Conservation (phyloP, 2,113 vertebrate genomes). For the Pelusios castaneus region DNA sequence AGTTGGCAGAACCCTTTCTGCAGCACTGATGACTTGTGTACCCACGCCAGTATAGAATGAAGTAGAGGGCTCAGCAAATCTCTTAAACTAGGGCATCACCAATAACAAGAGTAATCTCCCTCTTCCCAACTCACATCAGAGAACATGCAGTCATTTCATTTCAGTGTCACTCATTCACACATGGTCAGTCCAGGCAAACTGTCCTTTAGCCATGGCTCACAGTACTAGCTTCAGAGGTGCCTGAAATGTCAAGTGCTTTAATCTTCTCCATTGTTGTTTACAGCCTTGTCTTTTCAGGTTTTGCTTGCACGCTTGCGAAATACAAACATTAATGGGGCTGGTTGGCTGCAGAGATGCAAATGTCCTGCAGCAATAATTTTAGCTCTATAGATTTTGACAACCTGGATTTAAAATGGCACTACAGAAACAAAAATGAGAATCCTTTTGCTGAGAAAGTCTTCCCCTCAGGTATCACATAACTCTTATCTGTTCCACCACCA, state of each 20-base stretch:
- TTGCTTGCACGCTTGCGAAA: background rate
- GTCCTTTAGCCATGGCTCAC: background rate
- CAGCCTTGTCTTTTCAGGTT: background rate
- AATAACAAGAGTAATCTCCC: background rate
- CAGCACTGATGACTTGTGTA: background rate
- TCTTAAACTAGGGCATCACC: background rate
- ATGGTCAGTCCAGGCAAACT: background rate
- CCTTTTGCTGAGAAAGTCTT: slow-evolving; percentile 24
- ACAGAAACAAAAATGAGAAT: background rate
- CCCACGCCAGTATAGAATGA: no score
- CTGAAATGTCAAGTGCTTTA: background rate
- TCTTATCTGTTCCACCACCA: background rate
- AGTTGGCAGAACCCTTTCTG: background rate
- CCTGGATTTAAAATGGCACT: background rate
- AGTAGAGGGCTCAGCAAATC: background rate
- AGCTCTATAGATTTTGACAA: background rate
- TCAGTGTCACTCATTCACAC: background rate
- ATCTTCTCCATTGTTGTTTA: background rate
- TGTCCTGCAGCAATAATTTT: background rate
- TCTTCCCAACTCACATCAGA: background rate
- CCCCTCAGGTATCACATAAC: background rate
- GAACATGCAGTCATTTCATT: background rate
- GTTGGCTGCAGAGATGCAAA: background rate
- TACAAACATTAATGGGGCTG: background rate
- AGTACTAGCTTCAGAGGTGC: background rate